A percentile compares a stretch with the other conserved stretches of the same genome.
Conservation (phyloP, 2,888 invertebrate species). For the Drosophila acutilabella region DNA sequence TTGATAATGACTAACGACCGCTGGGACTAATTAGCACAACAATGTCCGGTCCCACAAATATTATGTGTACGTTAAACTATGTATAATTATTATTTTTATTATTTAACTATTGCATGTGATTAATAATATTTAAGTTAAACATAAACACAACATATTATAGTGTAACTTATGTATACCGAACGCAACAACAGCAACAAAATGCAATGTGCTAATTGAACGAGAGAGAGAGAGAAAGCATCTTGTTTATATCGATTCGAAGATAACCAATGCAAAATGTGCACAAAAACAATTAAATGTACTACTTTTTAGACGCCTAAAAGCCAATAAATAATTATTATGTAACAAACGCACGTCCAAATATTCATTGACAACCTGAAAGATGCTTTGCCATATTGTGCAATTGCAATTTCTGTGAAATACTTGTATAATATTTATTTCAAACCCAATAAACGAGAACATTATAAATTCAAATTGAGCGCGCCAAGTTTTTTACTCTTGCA, state of each 20-base stretch:
- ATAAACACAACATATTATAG: slow-evolving; percentile 76
- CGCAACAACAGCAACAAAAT: slow-evolving; percentile 43
- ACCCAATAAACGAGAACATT: slow-evolving; percentile 63
- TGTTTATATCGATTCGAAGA: slow-evolving; percentile 60
- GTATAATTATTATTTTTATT: slow-evolving; percentile 78
- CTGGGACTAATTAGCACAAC: slow-evolving; percentile 11
- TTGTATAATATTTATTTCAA: slow-evolving; percentile 72
- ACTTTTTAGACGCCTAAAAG: slow-evolving; percentile 72
- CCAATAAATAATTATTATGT: slow-evolving; percentile 73
- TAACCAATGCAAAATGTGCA: slow-evolving; percentile 71
- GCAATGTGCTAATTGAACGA: slow-evolving; percentile 30
- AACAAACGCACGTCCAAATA: slow-evolving; percentile 63
- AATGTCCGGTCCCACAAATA: slow-evolving; percentile 21
- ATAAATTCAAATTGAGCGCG: slow-evolving; percentile 52
- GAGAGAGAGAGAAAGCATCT: slow-evolving; percentile 23
- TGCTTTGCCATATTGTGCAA: slow-evolving; percentile 38
- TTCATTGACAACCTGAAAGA: slow-evolving; percentile 50
- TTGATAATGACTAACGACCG: slow-evolving; percentile 34
- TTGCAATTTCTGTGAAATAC: slow-evolving; percentile 48
- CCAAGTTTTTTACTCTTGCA: not conserved
- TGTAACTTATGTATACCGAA: slow-evolving; percentile 78
- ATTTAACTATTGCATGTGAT: slow-evolving; percentile 84
- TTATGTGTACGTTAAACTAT: slow-evolving; percentile 69
- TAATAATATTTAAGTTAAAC: slow-evolving; percentile 83
- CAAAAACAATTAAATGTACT: slow-evolving; percentile 67